phyloP scores from a whole-genome alignment of 2,888 invertebrate species.

The Yponomeuta evonymella region DNA sequence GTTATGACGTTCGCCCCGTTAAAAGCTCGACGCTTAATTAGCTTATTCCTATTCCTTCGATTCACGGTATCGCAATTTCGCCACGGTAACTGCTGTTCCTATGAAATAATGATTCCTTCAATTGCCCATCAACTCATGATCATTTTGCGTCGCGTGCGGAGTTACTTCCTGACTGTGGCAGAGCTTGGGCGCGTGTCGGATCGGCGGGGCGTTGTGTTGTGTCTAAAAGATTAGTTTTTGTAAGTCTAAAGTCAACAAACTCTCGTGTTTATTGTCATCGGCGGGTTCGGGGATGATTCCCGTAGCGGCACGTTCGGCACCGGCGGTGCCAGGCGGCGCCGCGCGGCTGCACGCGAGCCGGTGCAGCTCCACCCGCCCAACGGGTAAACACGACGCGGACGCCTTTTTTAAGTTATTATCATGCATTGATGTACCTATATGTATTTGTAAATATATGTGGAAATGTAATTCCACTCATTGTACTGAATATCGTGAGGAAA shows the following conservation, averaged over 20 bases:
- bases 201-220: neutral
- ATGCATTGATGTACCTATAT: too few species aligned
- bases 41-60: conserved; percentile 67
- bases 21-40: conserved; percentile 73
- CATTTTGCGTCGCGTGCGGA: neutral
- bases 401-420: too few species aligned
- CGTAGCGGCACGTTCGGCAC: conserved; percentile 43
- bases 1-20: conserved; percentile 62
- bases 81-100: neutral
- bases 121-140: neutral
- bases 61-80: conserved; percentile 9
- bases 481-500: too few species aligned
- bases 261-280: conserved; percentile 29
- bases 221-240: conserved; percentile 1
- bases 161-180: neutral
- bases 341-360: conserved; percentile 24
- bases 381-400: too few species aligned
- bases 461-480: too few species aligned
- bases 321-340: conserved; percentile 74
- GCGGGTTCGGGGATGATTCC: conserved; percentile 58
- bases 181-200: neutral
- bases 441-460: too few species aligned
- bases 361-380: neutral
- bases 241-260: conserved; percentile 17
- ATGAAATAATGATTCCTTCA: neutral